Evolutionary conservation across 2,797 vertebrate genomes (phyloP), one percentile per base, ranked within the genome.

Genomic region (Acanthopagrus latus): DNA sequence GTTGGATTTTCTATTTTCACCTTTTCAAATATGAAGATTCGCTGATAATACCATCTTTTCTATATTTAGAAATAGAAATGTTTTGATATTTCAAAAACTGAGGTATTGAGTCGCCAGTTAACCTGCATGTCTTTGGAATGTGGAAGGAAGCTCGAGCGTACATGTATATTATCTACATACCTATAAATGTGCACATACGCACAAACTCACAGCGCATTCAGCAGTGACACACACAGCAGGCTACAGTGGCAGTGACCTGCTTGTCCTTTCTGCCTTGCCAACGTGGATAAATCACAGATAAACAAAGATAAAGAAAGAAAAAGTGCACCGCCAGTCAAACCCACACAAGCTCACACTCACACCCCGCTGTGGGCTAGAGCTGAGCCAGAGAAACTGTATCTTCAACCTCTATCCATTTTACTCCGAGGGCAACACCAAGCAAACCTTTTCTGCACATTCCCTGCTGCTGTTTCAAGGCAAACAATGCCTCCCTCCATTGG

Each of bases 361-460:
- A 52, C 56, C 60, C 58, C 2, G 57, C 83, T 86, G 84, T 65
- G 68, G 71, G 59, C 90, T 74, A 81, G 68, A 91, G 89, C 91
- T 90, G 89, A 93, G 89, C 85, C 64, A 70, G 78, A 91, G 90
- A 91, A 92, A 92, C 84, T 74, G 68, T 69, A 92, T 84, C 86
- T 64, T 85, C 75, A 84, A 84, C 80, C 62, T 78, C 87, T 63
- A 78, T 81, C 63, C 71, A 76, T 82, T 85, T 81, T 64, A 71
- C 57, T 84, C 76, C 14, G 27, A 78, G 70, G 74, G 81, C 78
- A 85, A 89, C 82, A 75, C 64, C 44, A 70, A 60, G 65, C 25
- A 56, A 77, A 73, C 56, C 25, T 62, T 76, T 84, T 79, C 71
- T 66, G 0, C 25, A 18, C 80, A 83, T 71, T 72, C 73, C 68